phyloP scores from a whole-genome alignment of 2,888 invertebrate genomes.

The Troilus luridus region DNA sequence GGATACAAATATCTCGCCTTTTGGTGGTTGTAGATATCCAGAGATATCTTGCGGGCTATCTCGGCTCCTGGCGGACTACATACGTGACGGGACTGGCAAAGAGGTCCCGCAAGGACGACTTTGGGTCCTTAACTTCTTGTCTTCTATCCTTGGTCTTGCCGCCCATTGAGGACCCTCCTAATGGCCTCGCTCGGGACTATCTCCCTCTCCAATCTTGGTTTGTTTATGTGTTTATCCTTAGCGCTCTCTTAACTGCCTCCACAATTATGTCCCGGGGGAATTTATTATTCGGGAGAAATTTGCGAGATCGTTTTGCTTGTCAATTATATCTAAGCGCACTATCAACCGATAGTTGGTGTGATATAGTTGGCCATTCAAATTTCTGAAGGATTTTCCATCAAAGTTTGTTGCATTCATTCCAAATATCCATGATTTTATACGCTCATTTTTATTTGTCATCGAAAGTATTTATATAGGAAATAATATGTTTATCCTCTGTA shows the following conservation, averaged over 20 bases:
- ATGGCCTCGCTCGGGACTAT: neutral
- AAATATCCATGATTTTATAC: too few relatives aligned
- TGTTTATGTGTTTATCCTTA: neutral
- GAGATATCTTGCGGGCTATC: neutral
- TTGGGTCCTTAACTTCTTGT: neutral
- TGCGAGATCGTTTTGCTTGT: neutral
- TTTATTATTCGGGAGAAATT: neutral
- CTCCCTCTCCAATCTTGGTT: constrained; percentile 1
- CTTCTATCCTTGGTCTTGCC: neutral
- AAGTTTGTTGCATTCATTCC: too few relatives aligned
- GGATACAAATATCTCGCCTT: neutral
- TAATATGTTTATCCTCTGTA: too few relatives aligned
- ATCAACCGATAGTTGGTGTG: neutral
- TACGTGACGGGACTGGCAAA: constrained; percentile 1
- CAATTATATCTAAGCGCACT: neutral
- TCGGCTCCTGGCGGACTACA: neutral
- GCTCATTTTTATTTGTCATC: too few relatives aligned
- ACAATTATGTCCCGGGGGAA: neutral
- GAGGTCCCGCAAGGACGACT: constrained; percentile 12
- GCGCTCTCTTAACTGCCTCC: neutral
- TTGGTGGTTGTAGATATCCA: too few relatives aligned
- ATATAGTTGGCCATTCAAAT: neutral
- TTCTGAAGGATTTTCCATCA: neutral
- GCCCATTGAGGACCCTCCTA: constrained; percentile 9
- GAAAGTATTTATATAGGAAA: too few relatives aligned